Evolutionary conservation across 2,888 invertebrate species (phyloP), one percentile per base, ranked within the genome.

Genomic region (Zaprionus bogoriensis): DNA sequence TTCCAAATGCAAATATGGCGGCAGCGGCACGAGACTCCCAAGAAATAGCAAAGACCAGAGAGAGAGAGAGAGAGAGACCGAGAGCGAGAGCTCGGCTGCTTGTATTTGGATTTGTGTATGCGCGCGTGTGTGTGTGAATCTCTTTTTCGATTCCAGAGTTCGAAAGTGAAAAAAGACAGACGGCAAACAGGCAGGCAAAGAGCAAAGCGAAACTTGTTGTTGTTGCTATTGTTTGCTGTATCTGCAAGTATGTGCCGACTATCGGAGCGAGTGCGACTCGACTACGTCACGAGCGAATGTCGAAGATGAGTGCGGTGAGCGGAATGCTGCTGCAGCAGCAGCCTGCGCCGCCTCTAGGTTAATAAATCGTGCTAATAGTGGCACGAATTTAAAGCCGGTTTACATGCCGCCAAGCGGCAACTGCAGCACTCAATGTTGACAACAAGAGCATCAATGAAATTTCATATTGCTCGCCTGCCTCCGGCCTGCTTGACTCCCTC

Each of bases 351-450:
- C 75, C 76, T 81, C 74, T 84, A 68, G 82, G 87, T 81, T 84
- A 81, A 81, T 87, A 81, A 87, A 87, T 87, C 82, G 81, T 81
- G 87, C 85, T 82, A 87, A 78, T 87, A 85, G 79, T 85, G 78
- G 85, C 81, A 81, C 81, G 87, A 87, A 87, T 87, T 81, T 75
- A 78, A 87, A 87, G 87, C 87, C 87, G 87, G 87, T 85, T 87
- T 81, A 51, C 57, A 69, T 72, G 74, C 57, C 14, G 54, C 42
- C 44, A 36, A 52, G 44, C 30, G 42, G 19, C 32, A 27, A 22
- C 20, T 19, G 41, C 36, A 19, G 44, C 54, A 25, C 22, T 4
- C 41, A 57, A 28, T 39, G 52, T 19, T 45, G 61, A 45, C 63
- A 50, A 57, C 55, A 66, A 62, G 76, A 67, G 50, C 72, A 83